Base-by-base conservation (phyloP, 2,888 invertebrate genomes). In the Aquatica leii region DNA sequence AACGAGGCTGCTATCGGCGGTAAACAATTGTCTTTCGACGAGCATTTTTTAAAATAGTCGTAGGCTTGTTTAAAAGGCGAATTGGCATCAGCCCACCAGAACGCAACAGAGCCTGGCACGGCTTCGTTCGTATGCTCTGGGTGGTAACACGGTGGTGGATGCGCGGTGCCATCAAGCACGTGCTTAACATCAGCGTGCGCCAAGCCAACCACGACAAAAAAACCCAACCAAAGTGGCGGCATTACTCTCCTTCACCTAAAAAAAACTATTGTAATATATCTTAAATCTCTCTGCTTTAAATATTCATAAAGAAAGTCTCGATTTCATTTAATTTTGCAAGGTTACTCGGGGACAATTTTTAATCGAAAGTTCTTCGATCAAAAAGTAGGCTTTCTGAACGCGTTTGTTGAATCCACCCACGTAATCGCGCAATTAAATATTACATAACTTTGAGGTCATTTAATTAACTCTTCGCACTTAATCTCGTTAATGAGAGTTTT, bases 11-110 rank as follows among this genome's bases (percentile, higher is more conserved):
- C 46, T 20, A 63, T 62, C 37, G 73, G 67, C 5, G 70, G 67
- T n/a, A 66, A 43, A 50, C 76, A 74, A 43, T 76, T 72, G 63
- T 76, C 77, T 51, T 77, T 77, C 41, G 71, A 66, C 5, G 76
- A 69, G 69, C 81, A 82, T 66, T 79, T 78, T 63, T 77, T 78
- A 69, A 75, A 80, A 51, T 77, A 78, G 0, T 81, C 82, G 59
- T 80, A 78, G 0, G 82, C 78, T 52, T 80, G 82, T 71, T 86
- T 86, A 76, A 88, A 84, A 0, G 88, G 87, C 0, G 86, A 86
- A 68, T 87, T 80, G 20, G 85, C 80, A 63, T 82, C 82, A 82
- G 86, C 85, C 88, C 88, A 88, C 88, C 88, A 88, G 77, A 84
- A 87, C 65, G 82, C 81, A 11, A 79, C 73, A 1, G 72, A 73